These are phyloP conservation scores for Geothlypis trichas DNA, from an alignment of 2,113 vertebrate species.

Conservation along the genomic window DNA sequence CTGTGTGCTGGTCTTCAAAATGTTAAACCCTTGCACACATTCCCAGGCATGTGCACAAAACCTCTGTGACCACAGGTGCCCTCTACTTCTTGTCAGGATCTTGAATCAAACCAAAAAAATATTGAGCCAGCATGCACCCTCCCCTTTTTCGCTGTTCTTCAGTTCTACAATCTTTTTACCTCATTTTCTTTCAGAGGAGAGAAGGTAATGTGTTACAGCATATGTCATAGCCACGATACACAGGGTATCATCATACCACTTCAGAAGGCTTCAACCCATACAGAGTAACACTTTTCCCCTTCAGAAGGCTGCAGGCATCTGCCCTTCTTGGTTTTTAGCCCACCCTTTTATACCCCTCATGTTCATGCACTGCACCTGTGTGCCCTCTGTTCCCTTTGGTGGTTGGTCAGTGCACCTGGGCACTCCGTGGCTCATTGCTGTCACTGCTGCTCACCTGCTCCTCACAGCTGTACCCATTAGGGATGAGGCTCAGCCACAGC, in stretches of 20 bases:
- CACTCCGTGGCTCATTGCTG: neutral
- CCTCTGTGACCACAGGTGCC: neutral
- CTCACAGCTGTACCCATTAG: neutral
- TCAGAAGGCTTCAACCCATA: neutral
- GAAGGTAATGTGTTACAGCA: neutral
- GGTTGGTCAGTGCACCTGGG: neutral
- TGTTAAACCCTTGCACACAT: neutral
- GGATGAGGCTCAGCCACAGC: neutral
- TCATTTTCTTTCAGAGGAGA: neutral
- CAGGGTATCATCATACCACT: neutral
- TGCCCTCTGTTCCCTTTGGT: neutral
- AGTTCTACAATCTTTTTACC: neutral
- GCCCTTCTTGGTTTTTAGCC: neutral
- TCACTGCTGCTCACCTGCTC: neutral
- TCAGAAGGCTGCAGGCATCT: neutral
- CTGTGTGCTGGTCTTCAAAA: neutral
- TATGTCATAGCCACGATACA: neutral
- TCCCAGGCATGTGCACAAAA: fast-evolving
- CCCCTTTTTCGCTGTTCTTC: neutral
- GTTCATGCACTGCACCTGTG: neutral
- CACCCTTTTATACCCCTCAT: neutral
- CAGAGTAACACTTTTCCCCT: neutral
- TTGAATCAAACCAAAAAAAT: neutral
- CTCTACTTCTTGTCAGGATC: neutral
- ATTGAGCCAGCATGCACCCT: neutral